A percentile compares a stretch with the other conserved stretches of the same genome.
Conservation (phyloP, 2,797 vertebrate species). For the Syngnathus rostellatus region DNA sequence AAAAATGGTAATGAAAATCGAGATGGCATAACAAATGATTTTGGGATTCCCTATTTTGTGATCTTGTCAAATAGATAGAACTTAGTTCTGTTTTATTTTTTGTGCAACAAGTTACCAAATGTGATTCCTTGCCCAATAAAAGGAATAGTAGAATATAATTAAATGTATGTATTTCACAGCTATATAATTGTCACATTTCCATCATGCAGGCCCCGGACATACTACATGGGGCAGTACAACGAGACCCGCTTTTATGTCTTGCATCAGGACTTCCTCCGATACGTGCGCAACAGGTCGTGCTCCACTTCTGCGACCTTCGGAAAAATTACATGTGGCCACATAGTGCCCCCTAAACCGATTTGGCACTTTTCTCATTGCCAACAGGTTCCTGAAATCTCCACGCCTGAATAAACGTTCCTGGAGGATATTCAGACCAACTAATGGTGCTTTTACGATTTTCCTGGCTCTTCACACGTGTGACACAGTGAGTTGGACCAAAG, state of each 20-base stretch:
- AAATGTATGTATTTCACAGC: no score
- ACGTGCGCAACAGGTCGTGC: slow-evolving; percentile 79
- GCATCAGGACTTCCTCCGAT: slow-evolving; percentile 83
- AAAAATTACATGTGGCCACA: no score
- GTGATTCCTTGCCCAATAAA: no score
- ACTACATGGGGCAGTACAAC: slow-evolving; percentile 57
- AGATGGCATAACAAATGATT: no score
- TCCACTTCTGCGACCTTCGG: not conserved
- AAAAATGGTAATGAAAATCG: slow-evolving; percentile 23
- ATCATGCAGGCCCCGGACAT: slow-evolving; percentile 56
- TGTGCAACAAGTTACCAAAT: no score
- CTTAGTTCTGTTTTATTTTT: no score
- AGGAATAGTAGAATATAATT: no score
- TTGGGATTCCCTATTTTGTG: no score
- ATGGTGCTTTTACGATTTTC: slow-evolving; percentile 78
- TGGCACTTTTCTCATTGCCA: no score
- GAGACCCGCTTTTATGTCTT: slow-evolving; percentile 72
- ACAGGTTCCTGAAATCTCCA: slow-evolving; percentile 74
- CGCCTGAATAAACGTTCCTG: slow-evolving; percentile 50
- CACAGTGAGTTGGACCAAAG: slow-evolving; percentile 57
- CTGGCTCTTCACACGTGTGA: slow-evolving; percentile 83
- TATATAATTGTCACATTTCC: no score
- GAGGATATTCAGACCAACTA: slow-evolving; percentile 77
- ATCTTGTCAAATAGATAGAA: no score
- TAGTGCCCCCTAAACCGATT: no score